A percentile compares a stretch with the other conserved stretches of the same genome.
Evolutionary conservation across 1,140 invertebrate genomes (phyloP).

Genomic region (Neodiprion fabricii): DNA sequence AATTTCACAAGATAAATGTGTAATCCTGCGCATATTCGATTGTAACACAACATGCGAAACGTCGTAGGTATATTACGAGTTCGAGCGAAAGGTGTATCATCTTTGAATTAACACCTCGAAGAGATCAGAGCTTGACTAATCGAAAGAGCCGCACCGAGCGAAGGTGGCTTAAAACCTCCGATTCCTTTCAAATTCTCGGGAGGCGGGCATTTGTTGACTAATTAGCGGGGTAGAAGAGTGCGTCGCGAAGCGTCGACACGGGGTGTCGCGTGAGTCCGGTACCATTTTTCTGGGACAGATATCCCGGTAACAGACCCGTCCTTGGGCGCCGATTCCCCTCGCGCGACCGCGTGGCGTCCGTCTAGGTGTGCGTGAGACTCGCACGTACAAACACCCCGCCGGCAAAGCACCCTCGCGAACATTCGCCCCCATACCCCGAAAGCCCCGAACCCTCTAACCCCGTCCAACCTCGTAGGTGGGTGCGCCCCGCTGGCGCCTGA

Average conservation of each 20-base stretch:
- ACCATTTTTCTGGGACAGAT: conserved; percentile 11
- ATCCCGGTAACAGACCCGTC: neutral
- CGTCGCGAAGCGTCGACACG: conserved; percentile 55
- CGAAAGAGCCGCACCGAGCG: no score
- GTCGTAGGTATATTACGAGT: no score
- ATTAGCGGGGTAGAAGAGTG: conserved; percentile 27
- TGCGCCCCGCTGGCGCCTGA: conserved; percentile 61
- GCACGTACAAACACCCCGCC: neutral
- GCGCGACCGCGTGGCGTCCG: neutral
- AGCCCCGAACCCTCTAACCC: conserved; percentile 30
- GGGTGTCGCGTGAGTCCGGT: conserved; percentile 51
- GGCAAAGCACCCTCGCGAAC: conserved; percentile 12
- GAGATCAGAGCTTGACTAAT: no score
- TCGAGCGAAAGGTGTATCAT: no score
- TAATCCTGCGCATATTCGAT: no score
- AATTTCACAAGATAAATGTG: no score
- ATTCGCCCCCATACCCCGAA: conserved; percentile 22
- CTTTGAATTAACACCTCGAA: no score
- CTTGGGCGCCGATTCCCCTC: neutral
- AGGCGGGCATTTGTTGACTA: conserved; percentile 18
- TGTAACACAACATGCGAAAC: no score
- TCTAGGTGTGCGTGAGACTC: neutral
- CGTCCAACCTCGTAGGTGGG: conserved; percentile 50
- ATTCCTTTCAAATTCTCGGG: no score
- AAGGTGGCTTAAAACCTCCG: no score